Evolutionary conservation across 2,888 invertebrate species (phyloP), one percentile per base, ranked within the genome.

Genomic region (Cephus pygmeus): DNA sequence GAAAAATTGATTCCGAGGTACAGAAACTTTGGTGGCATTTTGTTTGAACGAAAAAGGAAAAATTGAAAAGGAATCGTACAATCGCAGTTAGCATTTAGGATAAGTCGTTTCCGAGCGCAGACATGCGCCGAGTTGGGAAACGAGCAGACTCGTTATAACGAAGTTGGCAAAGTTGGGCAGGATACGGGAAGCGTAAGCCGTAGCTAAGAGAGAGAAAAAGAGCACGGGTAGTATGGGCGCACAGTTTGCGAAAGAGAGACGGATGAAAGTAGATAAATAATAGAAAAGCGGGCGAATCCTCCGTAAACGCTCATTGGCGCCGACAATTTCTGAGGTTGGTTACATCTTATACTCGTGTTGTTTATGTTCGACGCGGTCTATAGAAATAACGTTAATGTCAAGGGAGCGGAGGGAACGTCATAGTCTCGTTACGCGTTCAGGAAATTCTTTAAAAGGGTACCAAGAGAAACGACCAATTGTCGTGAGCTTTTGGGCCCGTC

Each of bases 401-500:
- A 23, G 56, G 23, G 40, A 12, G 56, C 9, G 23, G 23, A 9
- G 15, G 15, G 40, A 15, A 40, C 1, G 40, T 9, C 9, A 23
- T 56, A 56, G 23, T 56, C 23, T 15, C 23, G 56, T 56, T 15
- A 6, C 6, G 15, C 9, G 56, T 23, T 56, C 23, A 56, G 23
- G 9, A 56, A 9, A 9, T 56, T 56, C 6, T 23, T 56, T 23
- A 56, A 56, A 56, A 6, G 74, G 35, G 23, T 3, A 34, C 12
- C 35, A 23, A 34, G 34, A 12, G 74, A 35, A 74, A 74, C 31
- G 74, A 34, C 74, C 74, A 35, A 74, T 36, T 23, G 36, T 23
- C 74, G 74, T 34, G 74, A 12, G 74, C 74, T 36, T 74, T 74
- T 74, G 35, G 74, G 34, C 35, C 36, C 74, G 74, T 34, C 34